A percentile compares a stretch with the other conserved stretches of the same genome.
Evolutionary conservation across 1,140 invertebrate genomes (phyloP).

Genomic region (Acarapis woodi): DNA sequence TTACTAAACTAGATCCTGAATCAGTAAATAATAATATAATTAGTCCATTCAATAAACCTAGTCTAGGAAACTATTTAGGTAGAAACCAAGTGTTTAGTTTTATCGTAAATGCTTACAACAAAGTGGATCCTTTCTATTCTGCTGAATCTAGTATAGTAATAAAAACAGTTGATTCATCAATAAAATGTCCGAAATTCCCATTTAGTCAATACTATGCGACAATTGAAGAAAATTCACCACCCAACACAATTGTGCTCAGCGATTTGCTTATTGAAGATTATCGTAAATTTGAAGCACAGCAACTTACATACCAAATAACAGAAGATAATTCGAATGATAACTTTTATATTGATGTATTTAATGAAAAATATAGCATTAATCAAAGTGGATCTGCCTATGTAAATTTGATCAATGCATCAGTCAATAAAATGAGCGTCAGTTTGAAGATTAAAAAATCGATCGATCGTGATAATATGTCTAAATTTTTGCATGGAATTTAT

Average conservation of each 20-base stretch:
- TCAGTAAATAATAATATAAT: slow-evolving; percentile 7
- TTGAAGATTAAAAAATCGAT: slow-evolving; percentile 13
- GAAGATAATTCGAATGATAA: slow-evolving; percentile 16
- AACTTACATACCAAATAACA: slow-evolving; percentile 14
- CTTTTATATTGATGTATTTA: slow-evolving; percentile 13
- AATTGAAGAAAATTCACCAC: slow-evolving; percentile 13
- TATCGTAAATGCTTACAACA: slow-evolving; percentile 13
- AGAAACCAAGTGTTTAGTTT: slow-evolving; percentile 12
- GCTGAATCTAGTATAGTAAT: slow-evolving; percentile 14
- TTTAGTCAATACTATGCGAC: slow-evolving; percentile 15
- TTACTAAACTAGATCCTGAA: slow-evolving; percentile 11
- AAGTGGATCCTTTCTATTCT: slow-evolving; percentile 9
- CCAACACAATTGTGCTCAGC: slow-evolving; percentile 12
- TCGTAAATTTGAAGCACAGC: slow-evolving; percentile 8
- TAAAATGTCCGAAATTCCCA: slow-evolving; percentile 14
- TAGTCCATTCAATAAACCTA: too few relatives aligned
- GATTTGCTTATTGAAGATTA: slow-evolving; percentile 13
- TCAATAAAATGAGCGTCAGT: slow-evolving; percentile 13
- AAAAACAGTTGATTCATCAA: slow-evolving; percentile 11
- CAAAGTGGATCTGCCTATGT: neutral
- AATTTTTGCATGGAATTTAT: slow-evolving; percentile 14
- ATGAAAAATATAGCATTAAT: too few relatives aligned
- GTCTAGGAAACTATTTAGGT: too few relatives aligned
- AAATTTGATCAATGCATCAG: slow-evolving; percentile 3
- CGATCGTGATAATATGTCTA: slow-evolving; percentile 14